Evolutionary conservation across 2,888 invertebrate species (phyloP), one percentile per base, ranked within the genome.

Genomic region (Idaea straminata): DNA sequence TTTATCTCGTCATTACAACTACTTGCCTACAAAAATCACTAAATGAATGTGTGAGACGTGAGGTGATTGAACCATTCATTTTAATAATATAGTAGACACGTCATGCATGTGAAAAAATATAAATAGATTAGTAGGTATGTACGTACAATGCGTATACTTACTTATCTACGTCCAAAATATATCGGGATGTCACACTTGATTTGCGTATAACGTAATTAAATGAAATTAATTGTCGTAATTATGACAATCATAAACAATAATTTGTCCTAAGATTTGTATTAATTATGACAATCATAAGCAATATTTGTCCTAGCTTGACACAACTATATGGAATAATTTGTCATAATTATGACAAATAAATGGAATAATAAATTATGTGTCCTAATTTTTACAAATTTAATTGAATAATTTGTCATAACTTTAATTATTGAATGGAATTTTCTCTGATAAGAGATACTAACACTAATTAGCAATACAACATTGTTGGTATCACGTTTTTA

Each of bases 1-100:
- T 61, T 59, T 59, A 47, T 47, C 47, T 62, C 61, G 36, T 15
- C 62, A 62, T 63, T 61, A 34, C 38, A 15, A 35, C 10, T 35
- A 61, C n/a, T 35, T 34, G 59, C 13, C 34, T 59, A 25, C 25
- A 34, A 59, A 59, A 25, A 34, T 59, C 25, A 59, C 25, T 59
- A 59, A n/a, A 35, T n/a, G 10, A 36, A 35, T 60, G 64, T 62
- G 36, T 59, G 25, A 63, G 59, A 63, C 68, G 63, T 68, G 65
- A 63, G 70, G 63, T 68, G 65, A 64, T 63, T 67, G 67, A 68
- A 68, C 70, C 66, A 47, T 47, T 47, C 47, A 47, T 47, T 47
- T 47, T 10, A 47, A 47, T 47, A 47, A 13, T 47, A 25, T 25
- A 25, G 25, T 25, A 25, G 25, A 25, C 25, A 47, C 47, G 47